Percentiles rank a stretch among this genome's conserved stretches.
Evolutionary conservation across 2,888 invertebrate species (phyloP).

Genomic region (Chloroclysta siterata): DNA sequence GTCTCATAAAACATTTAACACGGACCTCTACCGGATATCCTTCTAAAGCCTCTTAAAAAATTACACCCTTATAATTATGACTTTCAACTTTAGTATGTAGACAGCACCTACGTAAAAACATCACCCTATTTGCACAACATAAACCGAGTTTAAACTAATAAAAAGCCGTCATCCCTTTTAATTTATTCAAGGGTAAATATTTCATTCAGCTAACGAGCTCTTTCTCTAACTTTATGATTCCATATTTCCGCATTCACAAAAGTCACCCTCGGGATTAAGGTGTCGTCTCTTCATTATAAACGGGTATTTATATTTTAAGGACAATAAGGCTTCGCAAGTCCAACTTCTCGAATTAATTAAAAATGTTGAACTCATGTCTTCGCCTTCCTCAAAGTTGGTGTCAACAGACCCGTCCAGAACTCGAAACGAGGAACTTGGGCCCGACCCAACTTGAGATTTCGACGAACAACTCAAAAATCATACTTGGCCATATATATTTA

Average conservation of each 20-base stretch:
- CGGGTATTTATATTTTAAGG: slow-evolving; percentile 58
- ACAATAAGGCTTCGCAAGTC: slow-evolving; percentile 42
- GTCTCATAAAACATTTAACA: slow-evolving; percentile 24
- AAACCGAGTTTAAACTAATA: slow-evolving; percentile 44
- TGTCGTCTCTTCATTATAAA: slow-evolving; percentile 63
- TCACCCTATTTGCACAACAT: slow-evolving; percentile 34
- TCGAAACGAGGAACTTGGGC: not conserved
- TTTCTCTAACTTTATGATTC: slow-evolving; percentile 68
- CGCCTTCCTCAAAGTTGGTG: slow-evolving; percentile 38
- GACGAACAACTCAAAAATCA: not conserved
- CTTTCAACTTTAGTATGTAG: slow-evolving; percentile 23
- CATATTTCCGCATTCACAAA: slow-evolving; percentile 71
- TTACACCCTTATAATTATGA: slow-evolving; percentile 25
- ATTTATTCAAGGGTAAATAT: slow-evolving; percentile 64
- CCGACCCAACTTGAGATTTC: not conserved
- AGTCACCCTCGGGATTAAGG: slow-evolving; percentile 50
- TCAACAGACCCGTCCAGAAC: slow-evolving; percentile 36
- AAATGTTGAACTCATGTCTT: slow-evolving; percentile 58
- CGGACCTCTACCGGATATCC: slow-evolving; percentile 18
- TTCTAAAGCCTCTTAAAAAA: slow-evolving; percentile 20
- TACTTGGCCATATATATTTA: not conserved
- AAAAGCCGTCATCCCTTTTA: slow-evolving; percentile 52
- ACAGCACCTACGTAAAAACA: slow-evolving; percentile 28
- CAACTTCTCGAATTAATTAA: slow-evolving; percentile 75
- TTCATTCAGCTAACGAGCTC: slow-evolving; percentile 63